Evolutionary conservation across 1,140 invertebrate genomes (phyloP).

Genomic region (Ptiloglossa arizonensis): DNA sequence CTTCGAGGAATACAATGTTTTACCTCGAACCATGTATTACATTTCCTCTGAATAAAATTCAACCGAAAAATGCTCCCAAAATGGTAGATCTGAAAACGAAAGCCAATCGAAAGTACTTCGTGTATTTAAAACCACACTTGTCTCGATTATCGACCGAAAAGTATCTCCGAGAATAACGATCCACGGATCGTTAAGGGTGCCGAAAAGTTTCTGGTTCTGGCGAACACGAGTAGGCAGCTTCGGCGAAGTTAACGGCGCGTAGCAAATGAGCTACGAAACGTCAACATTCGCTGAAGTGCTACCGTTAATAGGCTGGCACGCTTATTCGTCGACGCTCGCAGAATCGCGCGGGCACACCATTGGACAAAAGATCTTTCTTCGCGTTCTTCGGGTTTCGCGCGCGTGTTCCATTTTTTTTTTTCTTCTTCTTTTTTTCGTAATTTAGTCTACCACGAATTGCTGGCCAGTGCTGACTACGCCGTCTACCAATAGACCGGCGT

Average conservation of each 20-base stretch:
- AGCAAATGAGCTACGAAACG: neutral
- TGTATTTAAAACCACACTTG: too few relatives aligned
- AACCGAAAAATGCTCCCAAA: too few relatives aligned
- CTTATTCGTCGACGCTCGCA: neutral
- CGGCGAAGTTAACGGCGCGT: neutral
- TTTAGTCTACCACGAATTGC: constrained; percentile 66
- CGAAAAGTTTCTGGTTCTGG: neutral
- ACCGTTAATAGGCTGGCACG: neutral
- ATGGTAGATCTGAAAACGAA: too few relatives aligned
- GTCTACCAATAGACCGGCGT: constrained; percentile 59
- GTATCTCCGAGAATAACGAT: too few relatives aligned
- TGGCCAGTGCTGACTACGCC: constrained; percentile 47
- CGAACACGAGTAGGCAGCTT: neutral
- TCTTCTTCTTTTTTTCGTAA: too few relatives aligned
- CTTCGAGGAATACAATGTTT: too few relatives aligned
- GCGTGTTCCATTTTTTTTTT: constrained; percentile 66
- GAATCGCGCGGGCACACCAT: neutral
- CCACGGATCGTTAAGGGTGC: too few relatives aligned
- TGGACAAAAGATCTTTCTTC: constrained; percentile 21
- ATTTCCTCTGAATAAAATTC: too few relatives aligned
- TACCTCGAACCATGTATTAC: too few relatives aligned
- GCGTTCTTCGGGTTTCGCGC: constrained; percentile 8
- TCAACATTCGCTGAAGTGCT: neutral
- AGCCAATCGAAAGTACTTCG: too few relatives aligned
- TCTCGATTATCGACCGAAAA: too few relatives aligned